phyloP scores from a whole-genome alignment of 92 coral and sea anemone genomes.

The Scolanthus callimorphus region DNA sequence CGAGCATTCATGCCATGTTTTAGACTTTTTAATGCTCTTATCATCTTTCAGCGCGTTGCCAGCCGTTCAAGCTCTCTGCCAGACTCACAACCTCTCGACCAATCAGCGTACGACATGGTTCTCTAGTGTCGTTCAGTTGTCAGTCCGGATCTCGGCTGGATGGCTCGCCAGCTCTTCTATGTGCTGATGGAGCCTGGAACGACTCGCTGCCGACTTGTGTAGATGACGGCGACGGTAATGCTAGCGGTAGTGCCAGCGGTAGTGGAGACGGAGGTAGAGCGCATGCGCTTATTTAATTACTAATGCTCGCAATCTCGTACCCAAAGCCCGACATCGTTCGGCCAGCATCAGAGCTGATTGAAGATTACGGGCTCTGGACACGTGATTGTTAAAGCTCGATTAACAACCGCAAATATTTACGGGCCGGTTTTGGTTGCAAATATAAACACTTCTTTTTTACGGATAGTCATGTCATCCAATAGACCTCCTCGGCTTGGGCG shows the following conservation, averaged over 20 bases:
- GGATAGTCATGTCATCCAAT: too few species aligned
- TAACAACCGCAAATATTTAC: too few species aligned
- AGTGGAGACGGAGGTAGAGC: constrained; percentile 2
- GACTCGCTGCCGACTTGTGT: constrained; percentile 38
- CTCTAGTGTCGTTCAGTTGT: constrained; percentile 30
- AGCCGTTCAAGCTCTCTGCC: not conserved
- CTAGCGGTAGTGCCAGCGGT: constrained; percentile 11
- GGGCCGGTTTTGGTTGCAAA: too few species aligned
- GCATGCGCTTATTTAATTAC: not conserved
- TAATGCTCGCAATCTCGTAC: too few species aligned
- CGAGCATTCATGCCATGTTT: too few species aligned
- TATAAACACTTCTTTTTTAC: too few species aligned
- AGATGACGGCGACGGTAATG: constrained; percentile 17
- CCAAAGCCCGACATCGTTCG: too few species aligned
- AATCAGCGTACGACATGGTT: constrained; percentile 19
- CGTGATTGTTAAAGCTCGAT: too few species aligned
- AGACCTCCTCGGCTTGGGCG: too few species aligned
- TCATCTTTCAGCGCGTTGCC: constrained; percentile 30
- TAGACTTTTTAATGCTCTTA: too few species aligned
- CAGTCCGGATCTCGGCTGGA: constrained; percentile 45
- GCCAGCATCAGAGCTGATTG: too few species aligned
- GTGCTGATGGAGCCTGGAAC: constrained; percentile 60
- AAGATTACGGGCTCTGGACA: too few species aligned
- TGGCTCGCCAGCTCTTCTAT: constrained; percentile 42
- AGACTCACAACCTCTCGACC: not conserved